These are phyloP conservation scores for Lontra canadensis DNA, from an alignment of 2,113 vertebrate species.

Conservation along the genomic window DNA sequence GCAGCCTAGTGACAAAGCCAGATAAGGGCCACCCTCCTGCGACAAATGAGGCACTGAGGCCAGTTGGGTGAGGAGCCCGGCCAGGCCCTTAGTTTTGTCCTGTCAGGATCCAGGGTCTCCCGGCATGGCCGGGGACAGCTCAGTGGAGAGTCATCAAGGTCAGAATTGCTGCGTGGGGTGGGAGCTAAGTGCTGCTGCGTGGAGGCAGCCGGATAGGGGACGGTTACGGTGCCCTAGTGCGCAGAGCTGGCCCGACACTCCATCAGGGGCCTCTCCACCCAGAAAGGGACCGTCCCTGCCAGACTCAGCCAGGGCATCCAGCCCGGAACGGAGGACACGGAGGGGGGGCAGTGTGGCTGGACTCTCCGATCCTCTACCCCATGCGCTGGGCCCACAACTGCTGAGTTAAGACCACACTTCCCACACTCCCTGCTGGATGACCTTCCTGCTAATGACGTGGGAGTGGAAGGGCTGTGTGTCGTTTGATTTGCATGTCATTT, in stretches of 20 bases:
- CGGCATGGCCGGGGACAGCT: not conserved
- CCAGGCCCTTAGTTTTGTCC: not conserved
- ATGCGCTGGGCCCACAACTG: not conserved
- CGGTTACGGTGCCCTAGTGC: not conserved
- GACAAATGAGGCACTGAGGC: not conserved
- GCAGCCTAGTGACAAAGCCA: not conserved
- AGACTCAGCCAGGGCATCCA: rapidly evolving
- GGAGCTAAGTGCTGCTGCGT: rapidly evolving
- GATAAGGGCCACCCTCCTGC: no score
- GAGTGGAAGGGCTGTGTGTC: not conserved
- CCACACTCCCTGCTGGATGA: not conserved
- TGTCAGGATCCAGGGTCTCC: not conserved
- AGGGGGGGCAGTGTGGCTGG: rapidly evolving
- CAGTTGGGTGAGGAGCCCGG: not conserved
- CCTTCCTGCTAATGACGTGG: not conserved
- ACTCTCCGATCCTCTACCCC: not conserved
- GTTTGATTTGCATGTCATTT: rapidly evolving
- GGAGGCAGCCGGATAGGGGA: not conserved
- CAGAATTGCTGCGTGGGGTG: no score
- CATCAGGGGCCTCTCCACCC: not conserved
- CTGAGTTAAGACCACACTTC: not conserved
- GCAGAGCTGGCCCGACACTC: not conserved
- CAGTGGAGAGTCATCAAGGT: no score
- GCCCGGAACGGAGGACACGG: not conserved
- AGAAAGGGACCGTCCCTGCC: no score